Evolutionary conservation across 2,797 vertebrate genomes (phyloP).

Genomic region (Calcarius lapponicus): DNA sequence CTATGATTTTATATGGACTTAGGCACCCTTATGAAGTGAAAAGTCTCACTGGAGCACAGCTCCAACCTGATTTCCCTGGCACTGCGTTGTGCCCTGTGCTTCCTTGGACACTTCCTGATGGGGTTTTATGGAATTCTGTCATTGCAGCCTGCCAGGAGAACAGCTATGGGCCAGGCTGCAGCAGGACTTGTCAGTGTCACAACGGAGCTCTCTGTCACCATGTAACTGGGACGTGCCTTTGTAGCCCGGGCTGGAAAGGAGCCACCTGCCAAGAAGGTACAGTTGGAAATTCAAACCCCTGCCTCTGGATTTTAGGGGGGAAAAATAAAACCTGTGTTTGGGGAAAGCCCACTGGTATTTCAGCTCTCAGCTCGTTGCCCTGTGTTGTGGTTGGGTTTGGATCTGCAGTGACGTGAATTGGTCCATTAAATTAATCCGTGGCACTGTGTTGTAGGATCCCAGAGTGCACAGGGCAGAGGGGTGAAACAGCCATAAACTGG

Average conservation of each 20-base stretch:
- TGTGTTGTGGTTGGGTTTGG: not conserved
- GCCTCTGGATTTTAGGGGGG: not conserved
- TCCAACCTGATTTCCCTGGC: conserved; percentile 38
- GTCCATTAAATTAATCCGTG: not conserved
- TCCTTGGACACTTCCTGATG: not conserved
- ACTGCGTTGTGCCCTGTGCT: not conserved
- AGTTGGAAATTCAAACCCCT: not conserved
- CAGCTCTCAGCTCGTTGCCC: not conserved
- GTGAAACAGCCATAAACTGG: not conserved
- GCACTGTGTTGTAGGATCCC: not conserved
- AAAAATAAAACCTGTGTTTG: not conserved
- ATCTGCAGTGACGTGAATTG: fast-evolving
- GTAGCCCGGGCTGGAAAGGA: conserved; percentile 67
- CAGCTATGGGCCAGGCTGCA: conserved; percentile 67
- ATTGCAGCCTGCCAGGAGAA: conserved; percentile 67
- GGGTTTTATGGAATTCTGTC: not conserved
- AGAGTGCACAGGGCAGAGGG: not conserved
- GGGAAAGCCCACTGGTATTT: not conserved
- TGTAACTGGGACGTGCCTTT: conserved; percentile 66
- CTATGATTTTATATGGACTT: not conserved
- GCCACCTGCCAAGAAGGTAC: conserved; percentile 72
- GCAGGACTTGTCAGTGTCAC: conserved; percentile 70
- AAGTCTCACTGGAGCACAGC: not conserved
- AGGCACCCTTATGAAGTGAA: not conserved
- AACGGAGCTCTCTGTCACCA: conserved; percentile 72